Percentiles rank a stretch among this genome's conserved stretches.
Conservation (phyloP, 2,888 invertebrate species). For the Kuschelorhynchus macadamiae region DNA sequence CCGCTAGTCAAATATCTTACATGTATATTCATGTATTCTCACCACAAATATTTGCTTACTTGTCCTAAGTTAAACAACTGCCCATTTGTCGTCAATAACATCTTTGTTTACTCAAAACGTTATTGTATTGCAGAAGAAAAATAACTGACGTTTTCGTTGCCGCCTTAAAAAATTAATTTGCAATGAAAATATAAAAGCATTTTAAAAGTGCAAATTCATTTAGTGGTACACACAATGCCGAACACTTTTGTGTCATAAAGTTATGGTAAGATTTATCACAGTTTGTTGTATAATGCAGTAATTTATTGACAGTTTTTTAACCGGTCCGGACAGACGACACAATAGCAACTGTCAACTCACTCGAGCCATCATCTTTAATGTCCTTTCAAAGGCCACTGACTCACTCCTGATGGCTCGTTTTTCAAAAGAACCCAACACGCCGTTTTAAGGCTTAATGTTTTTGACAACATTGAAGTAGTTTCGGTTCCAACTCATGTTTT, state of each 20-base stretch:
- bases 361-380: slow-evolving; percentile 45
- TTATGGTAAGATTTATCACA: slow-evolving; percentile 43
- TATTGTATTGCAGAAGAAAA: too few relatives aligned
- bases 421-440: slow-evolving; percentile 23
- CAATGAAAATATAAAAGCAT: slow-evolving; percentile 5
- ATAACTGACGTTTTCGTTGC: too few relatives aligned
- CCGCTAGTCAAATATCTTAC: too few relatives aligned
- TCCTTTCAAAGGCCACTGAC: slow-evolving; percentile 47
- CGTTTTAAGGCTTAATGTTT: slow-evolving; percentile 25
- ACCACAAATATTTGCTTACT: too few relatives aligned
- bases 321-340: slow-evolving; percentile 40
- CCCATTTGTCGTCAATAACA: too few relatives aligned
- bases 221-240: slow-evolving; percentile 32
- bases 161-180: background rate
- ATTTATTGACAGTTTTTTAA: slow-evolving; percentile 50
- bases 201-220: slow-evolving; percentile 36
- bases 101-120: too few relatives aligned
- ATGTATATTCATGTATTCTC: too few relatives aligned
- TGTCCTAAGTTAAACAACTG: too few relatives aligned
- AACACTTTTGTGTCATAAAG: slow-evolving; percentile 39
- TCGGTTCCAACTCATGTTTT: background rate
- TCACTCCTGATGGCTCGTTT: slow-evolving; percentile 38
- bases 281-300: slow-evolving; percentile 46
- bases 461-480: slow-evolving; percentile 25
- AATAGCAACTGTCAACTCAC: slow-evolving; percentile 46